Conservation (phyloP, 2,888 invertebrate genomes). For the Thereva nobilitata region DNA sequence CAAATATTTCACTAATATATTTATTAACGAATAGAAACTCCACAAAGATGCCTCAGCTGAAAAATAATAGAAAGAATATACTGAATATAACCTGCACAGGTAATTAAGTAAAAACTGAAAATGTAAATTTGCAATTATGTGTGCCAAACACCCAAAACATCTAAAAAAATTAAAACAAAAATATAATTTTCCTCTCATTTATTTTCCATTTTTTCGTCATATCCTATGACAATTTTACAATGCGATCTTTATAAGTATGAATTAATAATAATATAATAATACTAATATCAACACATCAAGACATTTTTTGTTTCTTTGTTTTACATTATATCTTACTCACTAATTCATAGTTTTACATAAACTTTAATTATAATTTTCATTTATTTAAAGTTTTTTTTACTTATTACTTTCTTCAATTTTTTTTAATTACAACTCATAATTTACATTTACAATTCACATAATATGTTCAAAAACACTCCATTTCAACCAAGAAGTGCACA, state of each 20-base stretch:
- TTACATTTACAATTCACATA: slow-evolving; percentile 22
- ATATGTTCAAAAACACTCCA: slow-evolving; percentile 4
- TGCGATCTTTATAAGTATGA: slow-evolving; percentile 41
- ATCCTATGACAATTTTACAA: slow-evolving; percentile 27
- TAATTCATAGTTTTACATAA: slow-evolving; percentile 24
- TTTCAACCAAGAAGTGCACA: slow-evolving; percentile 24
- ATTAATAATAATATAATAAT: slow-evolving; percentile 45
- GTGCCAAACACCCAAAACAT: background rate
- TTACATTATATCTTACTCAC: background rate
- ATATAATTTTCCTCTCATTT: slow-evolving; percentile 18
- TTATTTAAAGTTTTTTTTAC: slow-evolving; percentile 37
- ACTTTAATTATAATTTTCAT: slow-evolving; percentile 10
- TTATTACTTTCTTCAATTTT: slow-evolving; percentile 27
- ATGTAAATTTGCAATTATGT: background rate
- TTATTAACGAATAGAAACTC: too few species aligned
- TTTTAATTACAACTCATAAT: background rate
- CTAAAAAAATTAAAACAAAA: slow-evolving; percentile 3
- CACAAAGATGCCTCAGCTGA: too few species aligned
- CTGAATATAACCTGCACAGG: too few species aligned
- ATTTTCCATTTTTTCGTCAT: slow-evolving; percentile 28
- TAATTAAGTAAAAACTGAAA: too few species aligned
- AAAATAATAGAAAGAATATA: too few species aligned
- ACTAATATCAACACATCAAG: slow-evolving; percentile 48
- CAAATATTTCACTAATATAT: too few species aligned
- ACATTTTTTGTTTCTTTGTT: slow-evolving; percentile 38